These are phyloP conservation scores for Pelodytes ibericus DNA, from an alignment of 2,797 vertebrate species.

Conservation along the genomic window DNA sequence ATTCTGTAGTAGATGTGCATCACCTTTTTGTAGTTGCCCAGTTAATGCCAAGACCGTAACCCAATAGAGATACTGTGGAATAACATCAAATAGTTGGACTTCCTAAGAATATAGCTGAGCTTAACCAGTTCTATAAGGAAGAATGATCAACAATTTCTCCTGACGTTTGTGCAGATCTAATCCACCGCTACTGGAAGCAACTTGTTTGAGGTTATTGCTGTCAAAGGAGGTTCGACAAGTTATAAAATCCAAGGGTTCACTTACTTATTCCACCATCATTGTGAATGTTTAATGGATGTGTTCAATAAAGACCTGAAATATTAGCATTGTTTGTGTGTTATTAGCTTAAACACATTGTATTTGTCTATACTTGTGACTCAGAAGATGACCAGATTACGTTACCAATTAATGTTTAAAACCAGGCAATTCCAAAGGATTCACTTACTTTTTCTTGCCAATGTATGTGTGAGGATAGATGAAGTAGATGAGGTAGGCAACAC, in stretches of 20 bases:
- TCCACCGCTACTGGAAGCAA: neutral
- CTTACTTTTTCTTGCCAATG: too few species aligned
- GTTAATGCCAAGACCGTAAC: neutral
- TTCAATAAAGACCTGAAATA: neutral
- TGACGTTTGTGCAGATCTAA: slow-evolving; percentile 6
- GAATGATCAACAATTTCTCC: slow-evolving; percentile 12
- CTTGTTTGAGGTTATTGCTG: slow-evolving; percentile 5
- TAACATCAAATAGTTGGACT: neutral
- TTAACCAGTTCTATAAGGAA: slow-evolving; percentile 13
- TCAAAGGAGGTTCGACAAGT: slow-evolving; percentile 3
- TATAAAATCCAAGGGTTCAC: neutral
- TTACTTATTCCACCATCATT: neutral
- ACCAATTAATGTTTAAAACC: too few species aligned
- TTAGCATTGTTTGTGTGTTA: neutral
- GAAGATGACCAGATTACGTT: too few species aligned
- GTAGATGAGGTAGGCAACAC: too few species aligned
- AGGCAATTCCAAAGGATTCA: too few species aligned
- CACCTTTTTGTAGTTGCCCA: neutral
- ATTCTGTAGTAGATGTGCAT: too few species aligned
- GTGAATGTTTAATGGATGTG: slow-evolving; percentile 2
- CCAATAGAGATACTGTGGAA: neutral
- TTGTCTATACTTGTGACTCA: too few species aligned
- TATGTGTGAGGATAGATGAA: too few species aligned
- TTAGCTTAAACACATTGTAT: neutral
- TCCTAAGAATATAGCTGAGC: slow-evolving; percentile 27